Percentiles rank a stretch among this genome's conserved stretches.
Conservation (phyloP, 1,140 invertebrate species). For the Chymomyza costata region DNA sequence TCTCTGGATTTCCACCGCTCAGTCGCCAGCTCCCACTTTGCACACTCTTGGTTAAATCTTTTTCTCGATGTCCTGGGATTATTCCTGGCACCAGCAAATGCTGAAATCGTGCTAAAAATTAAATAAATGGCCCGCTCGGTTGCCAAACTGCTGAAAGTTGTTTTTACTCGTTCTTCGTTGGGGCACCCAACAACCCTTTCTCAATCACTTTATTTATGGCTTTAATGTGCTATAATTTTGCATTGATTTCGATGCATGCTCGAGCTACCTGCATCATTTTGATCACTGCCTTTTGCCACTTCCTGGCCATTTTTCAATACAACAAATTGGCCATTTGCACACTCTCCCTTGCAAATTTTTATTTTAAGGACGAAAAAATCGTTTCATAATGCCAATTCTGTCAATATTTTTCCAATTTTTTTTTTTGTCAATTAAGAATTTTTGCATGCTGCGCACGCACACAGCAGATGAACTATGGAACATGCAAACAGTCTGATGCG, state of each 20-base stretch:
- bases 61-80: constrained; percentile 8
- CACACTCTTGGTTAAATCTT: background rate
- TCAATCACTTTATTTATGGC: constrained; percentile 52
- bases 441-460: constrained; percentile 59
- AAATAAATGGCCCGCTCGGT: constrained; percentile 53
- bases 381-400: constrained; percentile 60
- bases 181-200: too few species aligned
- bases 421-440: constrained; percentile 52
- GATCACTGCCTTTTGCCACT: too few species aligned
- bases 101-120: constrained; percentile 69
- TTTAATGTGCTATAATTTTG: constrained; percentile 61
- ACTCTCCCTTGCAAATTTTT: background rate
- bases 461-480: too few species aligned
- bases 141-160: constrained; percentile 4
- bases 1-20: background rate
- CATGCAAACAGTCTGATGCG: too few species aligned
- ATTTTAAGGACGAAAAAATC: constrained; percentile 34
- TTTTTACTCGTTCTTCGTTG: constrained; percentile 11
- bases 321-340: constrained; percentile 32
- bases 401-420: constrained; percentile 58
- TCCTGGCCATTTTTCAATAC: constrained; percentile 4
- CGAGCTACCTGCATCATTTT: constrained; percentile 14
- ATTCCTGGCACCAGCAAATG: constrained; percentile 40
- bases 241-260: constrained; percentile 49
- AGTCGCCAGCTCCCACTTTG: background rate